Evolutionary conservation across 2,888 invertebrate species (phyloP).

Genomic region (Drosophila trichaetosa): DNA sequence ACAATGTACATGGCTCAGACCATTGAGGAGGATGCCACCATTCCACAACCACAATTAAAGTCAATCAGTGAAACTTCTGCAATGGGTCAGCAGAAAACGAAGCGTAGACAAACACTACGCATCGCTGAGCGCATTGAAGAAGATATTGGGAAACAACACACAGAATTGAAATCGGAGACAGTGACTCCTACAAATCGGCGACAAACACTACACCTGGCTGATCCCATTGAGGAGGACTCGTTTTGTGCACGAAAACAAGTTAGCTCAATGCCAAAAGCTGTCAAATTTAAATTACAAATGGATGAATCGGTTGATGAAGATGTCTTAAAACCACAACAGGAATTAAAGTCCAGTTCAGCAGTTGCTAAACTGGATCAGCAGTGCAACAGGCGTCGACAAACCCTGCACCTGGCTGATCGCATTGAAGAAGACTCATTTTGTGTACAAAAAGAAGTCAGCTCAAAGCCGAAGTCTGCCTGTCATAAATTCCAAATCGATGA

Average conservation of each 20-base stretch:
- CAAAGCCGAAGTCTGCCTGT: neutral
- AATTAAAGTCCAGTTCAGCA: neutral
- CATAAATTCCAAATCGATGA: conserved; percentile 1
- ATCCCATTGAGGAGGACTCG: neutral
- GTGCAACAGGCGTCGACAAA: conserved; percentile 1
- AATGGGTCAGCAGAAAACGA: neutral
- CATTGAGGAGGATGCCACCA: neutral
- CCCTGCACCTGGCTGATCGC: neutral
- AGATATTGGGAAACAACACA: neutral
- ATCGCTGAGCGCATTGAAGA: conserved; percentile 2
- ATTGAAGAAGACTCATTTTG: neutral
- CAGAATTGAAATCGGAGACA: neutral
- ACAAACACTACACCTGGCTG: neutral
- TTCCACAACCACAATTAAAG: neutral
- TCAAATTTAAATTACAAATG: neutral
- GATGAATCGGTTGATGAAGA: conserved; percentile 2
- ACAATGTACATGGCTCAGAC: neutral
- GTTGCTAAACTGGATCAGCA: neutral
- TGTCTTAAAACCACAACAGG: no score
- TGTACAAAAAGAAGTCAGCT: neutral
- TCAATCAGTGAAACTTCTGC: neutral
- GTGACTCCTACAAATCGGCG: neutral
- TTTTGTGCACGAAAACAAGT: neutral
- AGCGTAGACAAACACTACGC: conserved; percentile 5
- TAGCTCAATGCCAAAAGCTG: neutral